Conservation (phyloP, 2,888 invertebrate species). For the Adelphocoris suturalis region DNA sequence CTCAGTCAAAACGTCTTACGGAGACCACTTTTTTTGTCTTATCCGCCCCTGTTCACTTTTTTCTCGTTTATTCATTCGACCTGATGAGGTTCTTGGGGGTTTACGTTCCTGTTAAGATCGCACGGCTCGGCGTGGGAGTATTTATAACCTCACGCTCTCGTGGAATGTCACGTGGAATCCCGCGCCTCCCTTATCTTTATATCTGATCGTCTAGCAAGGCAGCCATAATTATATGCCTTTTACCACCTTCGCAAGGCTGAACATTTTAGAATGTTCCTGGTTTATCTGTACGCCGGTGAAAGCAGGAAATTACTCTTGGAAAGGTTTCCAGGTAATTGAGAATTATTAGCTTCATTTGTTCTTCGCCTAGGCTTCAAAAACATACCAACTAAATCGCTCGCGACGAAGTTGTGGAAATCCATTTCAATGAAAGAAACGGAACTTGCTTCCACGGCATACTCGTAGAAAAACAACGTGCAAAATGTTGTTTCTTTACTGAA, state of each 20-base stretch:
- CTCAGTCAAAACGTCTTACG: neutral
- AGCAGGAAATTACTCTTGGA: too few relatives aligned
- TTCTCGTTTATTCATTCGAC: neutral
- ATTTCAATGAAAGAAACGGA: neutral
- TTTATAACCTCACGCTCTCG: neutral
- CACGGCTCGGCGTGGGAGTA: neutral
- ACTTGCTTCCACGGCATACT: too few relatives aligned
- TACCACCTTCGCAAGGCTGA: neutral
- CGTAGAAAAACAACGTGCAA: too few relatives aligned
- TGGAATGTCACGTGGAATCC: conserved; percentile 19
- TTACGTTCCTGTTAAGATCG: neutral
- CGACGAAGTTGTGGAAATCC: neutral
- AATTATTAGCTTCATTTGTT: too few relatives aligned
- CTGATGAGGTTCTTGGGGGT: conserved; percentile 25
- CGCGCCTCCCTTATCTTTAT: neutral
- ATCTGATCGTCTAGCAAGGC: neutral
- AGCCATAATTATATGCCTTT: conserved; percentile 10
- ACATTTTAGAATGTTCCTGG: too few relatives aligned
- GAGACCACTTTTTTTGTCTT: neutral
- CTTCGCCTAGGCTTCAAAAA: too few relatives aligned
- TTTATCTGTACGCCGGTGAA: too few relatives aligned
- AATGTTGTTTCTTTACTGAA: too few relatives aligned
- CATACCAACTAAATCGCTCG: neutral
- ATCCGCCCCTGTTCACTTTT: neutral
- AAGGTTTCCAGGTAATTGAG: too few relatives aligned